Evolutionary conservation across 2,113 vertebrate species (phyloP).

Genomic region (Brienomyrus longianalis): DNA sequence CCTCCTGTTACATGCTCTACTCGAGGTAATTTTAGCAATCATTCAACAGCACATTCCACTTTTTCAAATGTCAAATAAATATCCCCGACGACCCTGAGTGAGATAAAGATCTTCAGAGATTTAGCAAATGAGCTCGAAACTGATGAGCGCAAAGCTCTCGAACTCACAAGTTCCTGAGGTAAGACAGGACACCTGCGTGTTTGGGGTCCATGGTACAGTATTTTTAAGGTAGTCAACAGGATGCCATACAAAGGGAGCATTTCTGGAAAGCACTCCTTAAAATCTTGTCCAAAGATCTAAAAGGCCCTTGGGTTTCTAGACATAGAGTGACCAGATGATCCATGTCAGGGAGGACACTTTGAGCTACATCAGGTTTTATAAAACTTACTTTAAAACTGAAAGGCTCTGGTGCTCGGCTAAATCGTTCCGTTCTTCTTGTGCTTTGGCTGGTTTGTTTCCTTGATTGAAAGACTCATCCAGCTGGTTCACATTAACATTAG

Average conservation of each 20-base stretch:
- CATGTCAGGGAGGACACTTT: not conserved
- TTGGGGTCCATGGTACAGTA: not conserved
- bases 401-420: not conserved
- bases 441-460: not conserved
- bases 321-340: not conserved
- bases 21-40: constrained; percentile 4
- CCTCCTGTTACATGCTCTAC: not conserved
- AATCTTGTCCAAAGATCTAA: not conserved
- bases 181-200: not conserved
- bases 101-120: not conserved
- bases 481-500: not conserved
- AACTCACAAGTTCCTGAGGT: not conserved
- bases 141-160: not conserved
- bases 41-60: not conserved
- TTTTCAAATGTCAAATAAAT: not conserved
- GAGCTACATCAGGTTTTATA: not conserved
- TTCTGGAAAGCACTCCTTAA: not conserved
- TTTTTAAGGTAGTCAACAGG: not conserved
- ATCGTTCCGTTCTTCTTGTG: not conserved
- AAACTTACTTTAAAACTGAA: not conserved
- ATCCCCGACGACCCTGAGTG: not conserved
- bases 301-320: not conserved
- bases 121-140: not conserved
- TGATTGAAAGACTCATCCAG: not conserved
- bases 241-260: not conserved